These are phyloP conservation scores for Corvus cornix DNA, from an alignment of 2,113 vertebrate species.

Conservation along the genomic window DNA sequence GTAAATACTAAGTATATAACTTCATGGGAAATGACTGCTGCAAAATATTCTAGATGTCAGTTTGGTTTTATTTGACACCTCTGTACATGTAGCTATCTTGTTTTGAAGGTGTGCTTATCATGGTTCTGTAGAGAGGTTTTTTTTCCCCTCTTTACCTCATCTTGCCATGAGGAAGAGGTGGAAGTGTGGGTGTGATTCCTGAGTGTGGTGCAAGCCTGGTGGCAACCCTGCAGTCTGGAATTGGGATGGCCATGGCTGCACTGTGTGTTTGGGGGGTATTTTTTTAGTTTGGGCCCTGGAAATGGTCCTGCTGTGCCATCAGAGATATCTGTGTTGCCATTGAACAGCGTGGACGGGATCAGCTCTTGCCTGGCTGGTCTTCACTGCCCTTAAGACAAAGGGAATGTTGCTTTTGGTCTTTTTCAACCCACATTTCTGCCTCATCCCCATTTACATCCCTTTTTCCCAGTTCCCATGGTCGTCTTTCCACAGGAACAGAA, in stretches of 20 bases:
- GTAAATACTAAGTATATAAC: not conserved
- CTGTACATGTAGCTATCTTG: not conserved
- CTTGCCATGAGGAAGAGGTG: not conserved
- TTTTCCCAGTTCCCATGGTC: not conserved
- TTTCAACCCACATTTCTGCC: not conserved
- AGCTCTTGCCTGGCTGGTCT: not conserved
- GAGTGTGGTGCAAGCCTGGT: not conserved
- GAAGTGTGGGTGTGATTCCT: not conserved
- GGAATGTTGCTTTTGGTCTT: not conserved
- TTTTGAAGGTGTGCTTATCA: not conserved
- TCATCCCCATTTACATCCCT: not conserved
- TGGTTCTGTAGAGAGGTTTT: not conserved
- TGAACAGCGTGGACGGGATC: not conserved
- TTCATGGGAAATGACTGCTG: not conserved
- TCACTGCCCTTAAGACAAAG: not conserved
- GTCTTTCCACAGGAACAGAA: not conserved
- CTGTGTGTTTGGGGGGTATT: fast-evolving
- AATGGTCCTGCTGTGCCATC: not conserved
- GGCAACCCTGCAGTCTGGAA: not conserved
- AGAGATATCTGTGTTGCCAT: not conserved
- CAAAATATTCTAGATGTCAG: not conserved
- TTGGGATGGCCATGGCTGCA: not conserved
- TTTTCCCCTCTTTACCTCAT: not conserved
- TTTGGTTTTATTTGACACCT: not conserved
- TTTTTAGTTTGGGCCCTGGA: not conserved